These are phyloP conservation scores for Apolygus lucorum DNA, from an alignment of 1,140 invertebrate species.

Conservation along the genomic window DNA sequence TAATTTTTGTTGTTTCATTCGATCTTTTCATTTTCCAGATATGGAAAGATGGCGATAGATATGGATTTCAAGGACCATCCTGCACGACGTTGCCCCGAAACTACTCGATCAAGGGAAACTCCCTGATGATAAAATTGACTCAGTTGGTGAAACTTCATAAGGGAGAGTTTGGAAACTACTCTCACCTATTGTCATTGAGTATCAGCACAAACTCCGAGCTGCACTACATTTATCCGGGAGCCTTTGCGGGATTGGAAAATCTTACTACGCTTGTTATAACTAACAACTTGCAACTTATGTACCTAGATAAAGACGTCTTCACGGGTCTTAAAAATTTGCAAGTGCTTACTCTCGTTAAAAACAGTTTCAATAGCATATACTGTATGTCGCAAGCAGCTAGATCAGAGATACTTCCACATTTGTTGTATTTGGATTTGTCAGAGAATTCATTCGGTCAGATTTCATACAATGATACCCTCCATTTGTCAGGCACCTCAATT, in stretches of 20 bases:
- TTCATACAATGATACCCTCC: background rate
- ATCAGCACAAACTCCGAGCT: slow-evolving; percentile 14
- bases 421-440: slow-evolving; percentile 14
- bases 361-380: slow-evolving; percentile 39
- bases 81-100: too few species aligned
- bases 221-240: slow-evolving; percentile 4
- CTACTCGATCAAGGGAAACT: too few species aligned
- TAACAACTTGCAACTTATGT: slow-evolving; percentile 34
- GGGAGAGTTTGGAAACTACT: too few species aligned
- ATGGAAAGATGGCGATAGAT: too few species aligned
- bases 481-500: background rate
- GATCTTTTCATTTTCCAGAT: too few species aligned
- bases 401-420: slow-evolving; percentile 5
- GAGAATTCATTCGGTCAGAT: slow-evolving; percentile 1
- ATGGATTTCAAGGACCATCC: too few species aligned
- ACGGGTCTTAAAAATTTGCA: slow-evolving; percentile 36
- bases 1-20: too few species aligned
- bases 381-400: background rate
- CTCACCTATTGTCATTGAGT: too few species aligned
- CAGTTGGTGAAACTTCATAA: too few species aligned
- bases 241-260: background rate
- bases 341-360: slow-evolving; percentile 42
- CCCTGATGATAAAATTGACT: too few species aligned
- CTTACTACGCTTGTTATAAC: slow-evolving; percentile 17
- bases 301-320: slow-evolving; percentile 40